These are phyloP conservation scores for Nipponia nippon DNA, from an alignment of 2,113 vertebrate species.

Conservation along the genomic window DNA sequence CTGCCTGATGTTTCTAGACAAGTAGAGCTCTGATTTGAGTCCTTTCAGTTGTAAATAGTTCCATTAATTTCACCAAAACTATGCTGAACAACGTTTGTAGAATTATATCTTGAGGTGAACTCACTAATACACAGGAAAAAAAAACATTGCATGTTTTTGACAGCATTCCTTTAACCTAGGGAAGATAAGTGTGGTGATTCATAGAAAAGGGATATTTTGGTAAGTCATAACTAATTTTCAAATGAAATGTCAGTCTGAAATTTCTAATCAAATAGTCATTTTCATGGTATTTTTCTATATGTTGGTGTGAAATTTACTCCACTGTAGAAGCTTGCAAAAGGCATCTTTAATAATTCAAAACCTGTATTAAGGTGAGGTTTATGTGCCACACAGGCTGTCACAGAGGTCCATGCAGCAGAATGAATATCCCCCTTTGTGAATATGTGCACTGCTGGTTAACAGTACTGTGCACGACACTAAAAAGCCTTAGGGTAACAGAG, in stretches of 20 bases:
- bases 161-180: neutral
- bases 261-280: neutral
- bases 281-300: neutral
- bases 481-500: neutral
- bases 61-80: neutral
- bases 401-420: neutral
- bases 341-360: neutral
- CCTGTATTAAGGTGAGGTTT: neutral
- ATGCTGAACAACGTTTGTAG: neutral
- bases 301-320: neutral
- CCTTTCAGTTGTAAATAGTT: neutral
- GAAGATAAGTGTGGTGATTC: neutral
- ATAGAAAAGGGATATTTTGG: neutral
- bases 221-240: neutral
- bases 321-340: neutral
- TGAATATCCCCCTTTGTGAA: neutral
- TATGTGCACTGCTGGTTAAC: neutral
- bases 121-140: neutral
- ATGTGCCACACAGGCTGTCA: neutral
- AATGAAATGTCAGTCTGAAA: neutral
- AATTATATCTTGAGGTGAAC: neutral
- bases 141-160: neutral
- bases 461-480: neutral
- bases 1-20: neutral
- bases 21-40: neutral